Conservation (phyloP, 2,888 invertebrate genomes). For the Taenaris catops region DNA sequence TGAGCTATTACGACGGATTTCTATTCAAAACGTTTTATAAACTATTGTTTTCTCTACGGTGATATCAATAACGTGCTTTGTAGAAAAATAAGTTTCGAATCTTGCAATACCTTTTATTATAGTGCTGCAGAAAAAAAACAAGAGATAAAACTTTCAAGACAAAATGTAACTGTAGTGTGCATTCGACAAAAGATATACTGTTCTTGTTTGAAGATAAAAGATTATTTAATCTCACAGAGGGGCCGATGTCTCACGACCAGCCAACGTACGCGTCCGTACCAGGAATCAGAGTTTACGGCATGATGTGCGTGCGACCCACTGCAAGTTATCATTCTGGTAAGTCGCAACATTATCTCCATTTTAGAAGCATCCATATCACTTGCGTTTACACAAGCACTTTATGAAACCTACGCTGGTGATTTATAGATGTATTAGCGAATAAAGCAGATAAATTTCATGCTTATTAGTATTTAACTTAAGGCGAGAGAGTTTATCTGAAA, state of each 20-base stretch:
- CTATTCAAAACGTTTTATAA: too few relatives aligned
- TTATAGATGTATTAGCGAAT: conserved; percentile 21
- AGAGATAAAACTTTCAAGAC: conserved; percentile 10
- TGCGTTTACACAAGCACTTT: conserved; percentile 15
- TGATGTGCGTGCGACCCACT: conserved; percentile 90
- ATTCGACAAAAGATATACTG: conserved; percentile 10
- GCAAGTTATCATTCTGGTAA: conserved; percentile 54
- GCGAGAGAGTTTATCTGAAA: conserved; percentile 14
- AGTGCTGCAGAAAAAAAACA: conserved; percentile 1
- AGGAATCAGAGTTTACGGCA: conserved; percentile 95
- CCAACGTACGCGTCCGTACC: conserved; percentile 96
- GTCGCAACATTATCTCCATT: conserved; percentile 21
- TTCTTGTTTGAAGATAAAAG: conserved; percentile 10
- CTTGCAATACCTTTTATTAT: conserved; percentile 1
- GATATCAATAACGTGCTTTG: too few relatives aligned
- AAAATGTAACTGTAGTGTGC: conserved; percentile 10
- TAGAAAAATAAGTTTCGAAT: conserved; percentile 5
- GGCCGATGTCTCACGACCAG: conserved; percentile 96
- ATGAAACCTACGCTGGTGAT: conserved; percentile 16
- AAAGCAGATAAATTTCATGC: conserved; percentile 15
- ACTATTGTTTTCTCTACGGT: too few relatives aligned
- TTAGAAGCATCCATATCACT: conserved; percentile 17
- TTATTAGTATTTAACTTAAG: conserved; percentile 14
- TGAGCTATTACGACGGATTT: too few relatives aligned
- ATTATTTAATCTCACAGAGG: conserved; percentile 80